Conservation (phyloP, 2,797 vertebrate species). For the Alauda arvensis region DNA sequence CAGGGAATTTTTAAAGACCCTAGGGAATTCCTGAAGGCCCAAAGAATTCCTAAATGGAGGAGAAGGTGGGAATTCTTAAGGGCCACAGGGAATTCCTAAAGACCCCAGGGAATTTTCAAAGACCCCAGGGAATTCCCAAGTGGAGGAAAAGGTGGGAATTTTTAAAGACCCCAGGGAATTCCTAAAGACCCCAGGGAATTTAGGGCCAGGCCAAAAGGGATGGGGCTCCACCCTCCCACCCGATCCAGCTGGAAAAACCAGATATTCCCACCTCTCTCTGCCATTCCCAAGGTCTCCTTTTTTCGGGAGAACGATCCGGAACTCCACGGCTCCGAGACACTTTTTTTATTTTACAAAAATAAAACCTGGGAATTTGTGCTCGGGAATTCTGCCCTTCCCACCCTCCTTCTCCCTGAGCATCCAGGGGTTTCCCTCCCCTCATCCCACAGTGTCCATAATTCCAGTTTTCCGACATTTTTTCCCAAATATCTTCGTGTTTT, state of each 20-base stretch:
- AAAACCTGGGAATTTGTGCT: neutral
- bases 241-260: neutral
- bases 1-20: no score
- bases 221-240: neutral
- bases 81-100: neutral
- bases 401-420: neutral
- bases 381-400: neutral
- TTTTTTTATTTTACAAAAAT: slow-evolving; percentile 42
- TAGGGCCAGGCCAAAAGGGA: neutral
- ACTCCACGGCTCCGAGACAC: neutral
- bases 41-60: no score
- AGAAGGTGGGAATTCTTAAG: neutral
- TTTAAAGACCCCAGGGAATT: neutral
- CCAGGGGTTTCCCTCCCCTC: neutral
- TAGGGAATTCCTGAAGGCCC: neutral
- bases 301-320: neutral
- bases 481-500: accelerated
- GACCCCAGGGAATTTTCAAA: neutral
- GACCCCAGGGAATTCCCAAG: neutral
- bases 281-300: neutral
- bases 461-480: neutral
- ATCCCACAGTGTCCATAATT: neutral
- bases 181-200: neutral
- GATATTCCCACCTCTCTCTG: neutral
- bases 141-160: neutral